Evolutionary conservation across 2,797 vertebrate genomes (phyloP), one percentile per base, ranked within the genome.

Genomic region (Catharus ustulatus): DNA sequence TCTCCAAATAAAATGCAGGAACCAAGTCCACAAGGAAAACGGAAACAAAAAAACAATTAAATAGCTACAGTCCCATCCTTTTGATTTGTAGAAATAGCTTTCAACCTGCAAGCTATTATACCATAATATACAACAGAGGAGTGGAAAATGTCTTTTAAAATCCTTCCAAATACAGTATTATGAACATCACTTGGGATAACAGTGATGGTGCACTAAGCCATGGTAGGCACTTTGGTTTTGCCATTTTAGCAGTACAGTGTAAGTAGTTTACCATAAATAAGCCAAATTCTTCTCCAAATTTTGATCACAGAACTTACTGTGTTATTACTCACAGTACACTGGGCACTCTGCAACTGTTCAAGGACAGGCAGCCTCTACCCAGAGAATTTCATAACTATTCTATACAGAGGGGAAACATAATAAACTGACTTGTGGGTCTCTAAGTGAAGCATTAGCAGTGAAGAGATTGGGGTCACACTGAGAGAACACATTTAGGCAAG

Each of bases 101-200:
- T 79, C 43, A 92, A 40, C 43, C 64, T 88, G 36, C 14, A 58
- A 52, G 55, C 23, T 58, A 13, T 63, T 82, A 49, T 13, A 30
- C 13, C 84, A 86, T 64, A 82, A 91, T 81, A 64, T 54, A 64
- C 5, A 29, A 24, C 36, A 62, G 57, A 57, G 4, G 9, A 15
- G 11, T 81, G 30, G 66, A 51, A 94, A 76, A 66, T 30, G 10
- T n/a, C 48, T 61, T 75, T 85, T 71, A n/a, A 93, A 96, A 94
- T 63, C 51, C 92, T 78, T 90, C 69, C 79, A 89, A 95, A 94
- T 63, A 21, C 84, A 84, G 26, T 89, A 55, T 94, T 67, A 10
- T 3, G 45, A 90, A 63, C 75, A 54, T 87, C 55, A 17, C 64
- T 89, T 78, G 68, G 10, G 46, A 30, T 90, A 89, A 73, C 5